Evolutionary conservation across 1,140 invertebrate species (phyloP).

Genomic region (Notospermus geniculatus): DNA sequence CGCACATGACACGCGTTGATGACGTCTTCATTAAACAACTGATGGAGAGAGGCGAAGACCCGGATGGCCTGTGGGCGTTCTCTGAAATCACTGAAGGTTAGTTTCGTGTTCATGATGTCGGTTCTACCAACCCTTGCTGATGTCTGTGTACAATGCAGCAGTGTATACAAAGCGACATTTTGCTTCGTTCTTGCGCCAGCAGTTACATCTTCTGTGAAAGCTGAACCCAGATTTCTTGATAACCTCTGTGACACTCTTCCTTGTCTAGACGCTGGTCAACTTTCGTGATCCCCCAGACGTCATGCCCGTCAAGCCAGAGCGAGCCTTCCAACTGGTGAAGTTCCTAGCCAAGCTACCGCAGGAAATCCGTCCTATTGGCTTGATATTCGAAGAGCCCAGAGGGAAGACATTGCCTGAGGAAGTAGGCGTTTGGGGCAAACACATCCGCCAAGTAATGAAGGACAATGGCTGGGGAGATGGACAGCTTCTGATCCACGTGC

Average conservation of each 20-base stretch:
- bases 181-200: too few relatives aligned
- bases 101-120: too few relatives aligned
- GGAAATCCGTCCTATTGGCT: not conserved
- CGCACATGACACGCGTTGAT: slow-evolving; percentile 12
- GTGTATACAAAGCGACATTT: too few relatives aligned
- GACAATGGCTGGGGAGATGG: slow-evolving; percentile 1
- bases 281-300: not conserved
- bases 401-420: slow-evolving; percentile 1
- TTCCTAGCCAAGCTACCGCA: not conserved
- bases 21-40: slow-evolving; percentile 6
- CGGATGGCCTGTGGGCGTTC: slow-evolving; percentile 4
- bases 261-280: not conserved
- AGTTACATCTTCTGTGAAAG: too few relatives aligned
- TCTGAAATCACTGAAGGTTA: slow-evolving; percentile 10
- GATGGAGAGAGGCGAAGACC: slow-evolving; percentile 11
- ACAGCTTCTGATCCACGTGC: not conserved
- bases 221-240: not conserved
- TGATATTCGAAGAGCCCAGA: not conserved
- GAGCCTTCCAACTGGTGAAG: not conserved
- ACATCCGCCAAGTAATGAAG: not conserved
- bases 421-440: not conserved
- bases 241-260: too few relatives aligned
- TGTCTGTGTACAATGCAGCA: too few relatives aligned
- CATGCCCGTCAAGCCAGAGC: not conserved
- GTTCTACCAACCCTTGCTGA: too few relatives aligned